Percentiles rank a stretch among this genome's conserved stretches.
Evolutionary conservation across 2,113 vertebrate genomes (phyloP).

Genomic region (Pituophis catenifer): DNA sequence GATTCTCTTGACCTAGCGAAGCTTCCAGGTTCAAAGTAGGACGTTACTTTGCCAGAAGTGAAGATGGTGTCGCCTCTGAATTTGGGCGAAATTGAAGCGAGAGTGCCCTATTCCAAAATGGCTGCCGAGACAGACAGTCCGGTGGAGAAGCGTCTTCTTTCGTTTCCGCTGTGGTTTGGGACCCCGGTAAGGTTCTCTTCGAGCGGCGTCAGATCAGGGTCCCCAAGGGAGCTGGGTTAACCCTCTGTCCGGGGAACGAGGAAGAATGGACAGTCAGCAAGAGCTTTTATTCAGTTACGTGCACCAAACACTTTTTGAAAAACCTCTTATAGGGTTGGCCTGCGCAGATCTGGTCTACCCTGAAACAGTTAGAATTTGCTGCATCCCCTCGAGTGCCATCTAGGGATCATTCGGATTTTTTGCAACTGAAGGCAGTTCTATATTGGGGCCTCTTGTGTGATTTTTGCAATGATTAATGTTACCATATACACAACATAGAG

Average conservation of each 20-base stretch:
- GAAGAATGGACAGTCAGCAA: neutral
- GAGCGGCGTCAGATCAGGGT: neutral
- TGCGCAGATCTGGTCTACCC: neutral
- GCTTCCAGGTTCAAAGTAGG: neutral
- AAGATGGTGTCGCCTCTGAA: neutral
- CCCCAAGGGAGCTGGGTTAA: neutral
- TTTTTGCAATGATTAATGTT: neutral
- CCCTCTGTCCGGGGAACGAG: neutral
- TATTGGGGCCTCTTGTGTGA: neutral
- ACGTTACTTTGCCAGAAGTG: neutral
- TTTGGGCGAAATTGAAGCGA: neutral
- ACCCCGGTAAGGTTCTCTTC: neutral
- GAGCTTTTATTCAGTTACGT: neutral
- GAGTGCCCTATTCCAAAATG: neutral
- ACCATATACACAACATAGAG: neutral
- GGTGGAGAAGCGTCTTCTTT: rapidly evolving
- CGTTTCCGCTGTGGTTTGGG: conserved; percentile 21
- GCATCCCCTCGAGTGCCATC: neutral
- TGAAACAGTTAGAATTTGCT: neutral
- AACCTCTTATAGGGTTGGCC: neutral
- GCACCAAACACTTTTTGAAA: too few species aligned
- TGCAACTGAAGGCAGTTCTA: neutral
- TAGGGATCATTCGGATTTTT: neutral
- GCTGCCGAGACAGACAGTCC: rapidly evolving
- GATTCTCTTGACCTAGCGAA: neutral